Percentiles rank a stretch among this genome's conserved stretches.
These are phyloP conservation scores for Eulemur macaco DNA, from an alignment of 2,113 vertebrate genomes.

Conservation along the genomic window DNA sequence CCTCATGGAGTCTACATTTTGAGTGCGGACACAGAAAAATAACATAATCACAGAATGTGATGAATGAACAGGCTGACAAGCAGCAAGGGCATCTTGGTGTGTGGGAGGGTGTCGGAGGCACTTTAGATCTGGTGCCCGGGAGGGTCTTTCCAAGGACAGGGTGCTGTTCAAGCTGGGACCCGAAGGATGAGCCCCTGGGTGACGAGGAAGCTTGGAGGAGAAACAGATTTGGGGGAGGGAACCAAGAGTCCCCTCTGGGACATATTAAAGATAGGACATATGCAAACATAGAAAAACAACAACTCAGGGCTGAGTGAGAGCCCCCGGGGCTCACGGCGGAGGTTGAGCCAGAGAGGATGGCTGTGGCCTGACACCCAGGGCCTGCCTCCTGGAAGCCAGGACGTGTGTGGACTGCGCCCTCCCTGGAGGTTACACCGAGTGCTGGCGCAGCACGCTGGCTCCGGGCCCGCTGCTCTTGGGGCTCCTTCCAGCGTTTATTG, in stretches of 20 bases:
- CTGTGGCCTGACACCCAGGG: background rate
- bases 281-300: background rate
- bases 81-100: background rate
- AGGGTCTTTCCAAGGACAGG: background rate
- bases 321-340: background rate
- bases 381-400: constrained; percentile 10
- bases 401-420: constrained; percentile 51
- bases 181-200: background rate
- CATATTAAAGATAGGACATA: background rate
- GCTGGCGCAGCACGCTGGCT: constrained; percentile 48
- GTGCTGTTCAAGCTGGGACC: background rate
- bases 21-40: background rate
- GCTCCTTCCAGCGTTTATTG: constrained; percentile 56
- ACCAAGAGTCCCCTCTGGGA: background rate
- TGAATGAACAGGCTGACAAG: background rate
- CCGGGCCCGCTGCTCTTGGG: background rate
- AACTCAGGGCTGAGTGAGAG: background rate
- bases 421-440: constrained; percentile 45
- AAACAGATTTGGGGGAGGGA: background rate
- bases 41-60: background rate
- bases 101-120: background rate
- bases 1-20: background rate
- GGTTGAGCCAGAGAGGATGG: background rate
- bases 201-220: background rate
- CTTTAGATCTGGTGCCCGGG: background rate